Conservation (phyloP, 2,113 vertebrate species). For the Pygoscelis antarcticus region DNA sequence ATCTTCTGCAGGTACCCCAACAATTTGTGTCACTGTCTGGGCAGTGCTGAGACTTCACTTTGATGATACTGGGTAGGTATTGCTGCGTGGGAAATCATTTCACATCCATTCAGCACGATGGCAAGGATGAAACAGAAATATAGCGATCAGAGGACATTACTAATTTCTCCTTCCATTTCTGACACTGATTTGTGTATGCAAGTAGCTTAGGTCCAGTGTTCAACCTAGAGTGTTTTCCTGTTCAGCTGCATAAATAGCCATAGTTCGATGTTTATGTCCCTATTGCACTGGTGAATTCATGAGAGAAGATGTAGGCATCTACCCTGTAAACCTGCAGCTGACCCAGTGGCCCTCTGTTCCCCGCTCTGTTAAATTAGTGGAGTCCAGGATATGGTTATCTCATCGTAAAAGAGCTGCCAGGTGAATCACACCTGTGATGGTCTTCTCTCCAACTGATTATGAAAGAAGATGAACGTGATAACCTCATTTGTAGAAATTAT, state of each 20-base stretch:
- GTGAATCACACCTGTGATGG: background rate
- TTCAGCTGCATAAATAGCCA: background rate
- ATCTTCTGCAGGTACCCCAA: slow-evolving; percentile 87
- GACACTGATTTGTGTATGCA: background rate
- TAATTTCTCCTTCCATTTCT: background rate
- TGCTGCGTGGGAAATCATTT: fast-evolving
- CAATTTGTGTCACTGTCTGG: slow-evolving; percentile 95
- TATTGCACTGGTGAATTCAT: background rate
- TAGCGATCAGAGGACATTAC: background rate
- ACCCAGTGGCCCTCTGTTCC: background rate
- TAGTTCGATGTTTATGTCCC: background rate
- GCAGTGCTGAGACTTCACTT: slow-evolving; percentile 92
- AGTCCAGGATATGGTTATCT: background rate
- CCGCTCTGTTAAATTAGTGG: background rate
- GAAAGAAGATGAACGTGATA: background rate
- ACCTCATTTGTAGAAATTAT: background rate
- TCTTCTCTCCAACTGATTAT: background rate
- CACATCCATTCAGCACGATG: fast-evolving
- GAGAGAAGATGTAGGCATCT: background rate
- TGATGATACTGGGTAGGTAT: slow-evolving; percentile 87
- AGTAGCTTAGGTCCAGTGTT: background rate
- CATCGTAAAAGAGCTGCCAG: background rate
- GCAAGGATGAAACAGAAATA: background rate
- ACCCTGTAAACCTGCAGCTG: background rate
- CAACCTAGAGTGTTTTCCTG: background rate